Conservation (phyloP, 1,140 invertebrate species). For the Achatina immaculata region DNA sequence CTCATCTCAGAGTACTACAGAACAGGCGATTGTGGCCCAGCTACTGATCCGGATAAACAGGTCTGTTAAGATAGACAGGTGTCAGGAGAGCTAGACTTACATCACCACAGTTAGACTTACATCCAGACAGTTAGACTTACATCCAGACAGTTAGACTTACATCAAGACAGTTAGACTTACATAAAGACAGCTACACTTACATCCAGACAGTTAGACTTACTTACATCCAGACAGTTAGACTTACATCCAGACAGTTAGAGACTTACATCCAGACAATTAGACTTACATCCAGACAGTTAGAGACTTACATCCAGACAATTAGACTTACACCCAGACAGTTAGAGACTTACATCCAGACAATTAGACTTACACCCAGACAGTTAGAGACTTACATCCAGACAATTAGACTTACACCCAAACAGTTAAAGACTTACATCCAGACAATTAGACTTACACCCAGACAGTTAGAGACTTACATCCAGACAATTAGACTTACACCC, state of each 20-base stretch:
- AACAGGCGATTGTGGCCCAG: neutral
- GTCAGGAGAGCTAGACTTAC: neutral
- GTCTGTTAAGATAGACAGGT: neutral
- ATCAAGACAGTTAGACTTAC: neutral
- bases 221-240: neutral
- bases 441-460: too few relatives aligned
- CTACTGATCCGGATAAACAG: neutral
- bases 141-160: neutral
- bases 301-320: too few relatives aligned
- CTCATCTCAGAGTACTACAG: conserved; percentile 11
- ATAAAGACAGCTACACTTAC: neutral
- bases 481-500: neutral
- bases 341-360: too few relatives aligned
- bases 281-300: too few relatives aligned
- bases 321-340: too few relatives aligned
- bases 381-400: too few relatives aligned
- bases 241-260: neutral
- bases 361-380: too few relatives aligned
- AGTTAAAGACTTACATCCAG: too few relatives aligned
- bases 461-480: neutral
- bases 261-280: too few relatives aligned
- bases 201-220: neutral
- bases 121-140: neutral
- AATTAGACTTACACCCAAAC: too few relatives aligned
- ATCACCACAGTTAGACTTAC: neutral